Base-by-base conservation (phyloP, 2,113 vertebrate species). In the Gasterosteus nipponicus region DNA sequence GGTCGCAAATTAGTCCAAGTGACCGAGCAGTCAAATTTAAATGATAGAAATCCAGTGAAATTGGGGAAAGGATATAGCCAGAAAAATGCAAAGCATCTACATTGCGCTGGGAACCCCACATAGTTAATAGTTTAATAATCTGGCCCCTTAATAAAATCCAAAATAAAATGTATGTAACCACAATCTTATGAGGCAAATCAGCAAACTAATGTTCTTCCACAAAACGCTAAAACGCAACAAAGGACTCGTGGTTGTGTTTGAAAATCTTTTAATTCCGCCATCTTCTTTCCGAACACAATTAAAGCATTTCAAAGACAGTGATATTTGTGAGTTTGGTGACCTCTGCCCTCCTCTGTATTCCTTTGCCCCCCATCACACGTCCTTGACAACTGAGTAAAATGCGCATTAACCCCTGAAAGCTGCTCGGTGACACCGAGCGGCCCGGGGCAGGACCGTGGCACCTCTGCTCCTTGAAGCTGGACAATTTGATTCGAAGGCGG, bases 361-460 rank as follows among this genome's bases (percentile, higher is more conserved):
- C 79, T 84, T 75, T 85, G 73, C 70, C 78, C 76, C 76, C 35
- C 82, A 69, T 91, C 88, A 83, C 75, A 62, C 69, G 10, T 81
- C 69, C 78, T 44, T 86, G 86, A 91, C 82, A 83, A 85, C 76
- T 85, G 78, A 87, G 87, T 81, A 87, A 87, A 92, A 90, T 86
- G 79, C 46, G 46, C 67, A 49, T 91, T 94, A 92, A 92, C 89
- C 89, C 78, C 86, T 81, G 59, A 81, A 84, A 80, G 80, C 76
- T 64, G 78, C 75, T 54, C 44, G 5, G 84, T 91, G 91, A 92
- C 89, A 88, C 56, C 18, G 80, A 85, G 58, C 38, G 86, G 85
- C 86, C 86, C 33, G 56, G 84, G 91, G 87, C 89, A 76, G 58
- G 42, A 79, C 83, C 75, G 80, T 49, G 68, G 69, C 86, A 83